Base-by-base conservation (phyloP, 2,113 vertebrate species). In the Odontophorus gujanensis region DNA sequence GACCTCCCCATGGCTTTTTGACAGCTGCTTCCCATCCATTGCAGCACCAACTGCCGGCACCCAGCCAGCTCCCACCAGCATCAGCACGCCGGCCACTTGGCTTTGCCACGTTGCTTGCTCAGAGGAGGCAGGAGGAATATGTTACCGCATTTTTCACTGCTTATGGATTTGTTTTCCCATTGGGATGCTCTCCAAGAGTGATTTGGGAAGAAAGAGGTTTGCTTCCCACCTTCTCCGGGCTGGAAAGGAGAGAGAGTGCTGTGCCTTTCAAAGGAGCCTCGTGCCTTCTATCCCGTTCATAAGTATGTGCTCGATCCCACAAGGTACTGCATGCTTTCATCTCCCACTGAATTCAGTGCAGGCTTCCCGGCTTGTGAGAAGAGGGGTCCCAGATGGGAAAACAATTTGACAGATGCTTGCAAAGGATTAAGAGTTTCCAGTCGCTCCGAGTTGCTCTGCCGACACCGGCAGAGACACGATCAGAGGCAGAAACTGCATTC, bases 361-460 rank as follows among this genome's bases (percentile, higher is more conserved):
- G 84, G 47, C 67, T 92, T 63, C 84, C 76, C 7, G 1, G 66
- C 50, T 80, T 24, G 0, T 3, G 3, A 69, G 42, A 67, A 87
- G 51, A 93, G 42, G 63, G 58, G 71, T 96, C 91, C 87, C 67
- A 40, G 80, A 50, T 83, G 90, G 89, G 80, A 75, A 85, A 62
- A 67, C 84, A 78, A 91, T 69, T 78, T 91, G 89, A 91, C 85
- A 94, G 95, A 89, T 80, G 87, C 76, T 80, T 90, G 89, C 32
- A 26, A 57, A 90, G 85, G 94, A 97, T 97, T 94, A 94, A 55
- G 91, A 89, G 74, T 93, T 96, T 85, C 73, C 95, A 80, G 83
- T 34, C 8, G 1, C 94, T 92, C 73, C 1, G 65, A 87, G 89
- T 16, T 38, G 51, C 51, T 53, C 61, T 51, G 87, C 82, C 66